A percentile compares a stretch with the other conserved stretches of the same genome.
Conservation (phyloP, 2,797 vertebrate species). For the Ceryle rudis region DNA sequence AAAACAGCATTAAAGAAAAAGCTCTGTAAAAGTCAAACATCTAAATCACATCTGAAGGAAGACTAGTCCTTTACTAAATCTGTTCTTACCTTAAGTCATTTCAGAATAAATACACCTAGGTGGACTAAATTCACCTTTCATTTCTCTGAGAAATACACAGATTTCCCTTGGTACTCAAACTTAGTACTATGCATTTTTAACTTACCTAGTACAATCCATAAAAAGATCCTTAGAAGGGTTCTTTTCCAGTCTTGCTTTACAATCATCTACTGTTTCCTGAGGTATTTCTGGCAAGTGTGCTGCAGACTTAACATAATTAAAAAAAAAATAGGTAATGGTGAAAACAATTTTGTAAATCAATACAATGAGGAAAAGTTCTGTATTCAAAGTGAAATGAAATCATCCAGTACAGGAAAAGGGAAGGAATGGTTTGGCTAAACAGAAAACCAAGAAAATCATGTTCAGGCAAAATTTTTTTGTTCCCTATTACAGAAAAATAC, state of each 20-base stretch:
- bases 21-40: not conserved
- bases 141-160: not conserved
- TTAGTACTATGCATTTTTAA: not conserved
- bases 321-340: not conserved
- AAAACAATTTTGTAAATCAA: constrained; percentile 10
- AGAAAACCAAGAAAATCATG: not conserved
- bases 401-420: not conserved
- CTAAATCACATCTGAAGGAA: not conserved
- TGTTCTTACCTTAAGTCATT: not conserved
- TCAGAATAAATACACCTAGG: not conserved
- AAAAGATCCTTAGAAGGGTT: constrained; percentile 89
- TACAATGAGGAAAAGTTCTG: not conserved
- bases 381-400: not conserved
- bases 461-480: not conserved
- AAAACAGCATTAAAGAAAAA: not conserved
- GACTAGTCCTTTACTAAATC: not conserved
- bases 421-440: not conserved
- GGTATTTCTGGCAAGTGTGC: constrained; percentile 88
- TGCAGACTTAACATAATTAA: constrained; percentile 72
- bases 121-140: not conserved
- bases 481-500: not conserved
- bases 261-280: constrained; percentile 83
- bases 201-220: constrained; percentile 89
- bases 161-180: not conserved
- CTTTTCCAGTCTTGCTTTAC: constrained; percentile 86